phyloP scores from a whole-genome alignment of 2,113 vertebrate genomes.

The Melanerpes formicivorus region DNA sequence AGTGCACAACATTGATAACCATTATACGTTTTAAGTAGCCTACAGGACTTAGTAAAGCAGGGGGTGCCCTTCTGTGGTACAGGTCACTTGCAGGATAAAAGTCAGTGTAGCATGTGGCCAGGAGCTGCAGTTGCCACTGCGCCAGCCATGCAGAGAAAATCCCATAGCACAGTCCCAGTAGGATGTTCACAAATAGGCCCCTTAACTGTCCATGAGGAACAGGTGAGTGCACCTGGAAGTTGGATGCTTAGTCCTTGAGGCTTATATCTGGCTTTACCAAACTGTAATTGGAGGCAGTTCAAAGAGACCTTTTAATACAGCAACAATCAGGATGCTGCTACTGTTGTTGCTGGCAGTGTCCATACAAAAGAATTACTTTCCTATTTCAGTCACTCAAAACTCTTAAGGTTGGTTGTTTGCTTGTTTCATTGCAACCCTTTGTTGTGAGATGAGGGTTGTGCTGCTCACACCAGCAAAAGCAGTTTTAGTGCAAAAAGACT shows the following conservation, averaged over 20 bases:
- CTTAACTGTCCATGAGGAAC: not conserved
- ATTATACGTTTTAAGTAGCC: not conserved
- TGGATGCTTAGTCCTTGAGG: not conserved
- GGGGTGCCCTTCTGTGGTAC: not conserved
- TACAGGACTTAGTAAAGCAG: not conserved
- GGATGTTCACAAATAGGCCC: not conserved
- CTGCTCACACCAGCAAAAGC: not conserved
- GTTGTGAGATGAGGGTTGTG: not conserved
- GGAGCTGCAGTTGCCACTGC: not conserved
- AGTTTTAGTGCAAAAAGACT: not conserved
- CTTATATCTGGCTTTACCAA: not conserved
- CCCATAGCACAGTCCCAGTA: not conserved
- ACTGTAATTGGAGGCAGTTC: not conserved
- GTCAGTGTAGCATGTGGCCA: not conserved
- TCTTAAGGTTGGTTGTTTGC: not conserved
- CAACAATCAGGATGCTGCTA: not conserved
- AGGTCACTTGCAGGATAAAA: accelerated
- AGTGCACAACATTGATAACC: accelerated
- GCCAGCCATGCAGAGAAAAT: not conserved
- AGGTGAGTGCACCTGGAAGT: not conserved
- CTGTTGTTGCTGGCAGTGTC: not conserved
- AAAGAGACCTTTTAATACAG: not conserved
- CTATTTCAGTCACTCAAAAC: not conserved
- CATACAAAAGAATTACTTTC: not conserved
- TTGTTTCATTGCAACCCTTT: not conserved